Evolutionary conservation across 1,140 invertebrate genomes (phyloP).

Genomic region (Trissolcus basalis): DNA sequence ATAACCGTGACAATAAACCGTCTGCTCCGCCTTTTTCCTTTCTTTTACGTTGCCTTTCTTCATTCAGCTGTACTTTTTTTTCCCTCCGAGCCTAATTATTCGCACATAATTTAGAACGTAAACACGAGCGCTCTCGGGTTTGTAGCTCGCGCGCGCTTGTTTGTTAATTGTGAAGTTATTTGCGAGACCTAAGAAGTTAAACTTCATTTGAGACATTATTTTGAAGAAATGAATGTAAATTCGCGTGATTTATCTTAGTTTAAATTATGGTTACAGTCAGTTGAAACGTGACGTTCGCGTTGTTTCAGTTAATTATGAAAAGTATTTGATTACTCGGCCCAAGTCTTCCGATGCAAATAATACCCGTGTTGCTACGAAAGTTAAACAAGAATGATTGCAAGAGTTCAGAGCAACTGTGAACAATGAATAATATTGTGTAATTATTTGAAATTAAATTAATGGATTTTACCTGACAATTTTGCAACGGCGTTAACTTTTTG

Average conservation of each 20-base stretch:
- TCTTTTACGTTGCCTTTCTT: neutral
- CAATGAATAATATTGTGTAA: neutral
- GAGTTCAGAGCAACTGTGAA: neutral
- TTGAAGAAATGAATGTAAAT: constrained; percentile 42
- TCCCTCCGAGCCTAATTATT: constrained; percentile 35
- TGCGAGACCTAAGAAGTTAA: constrained; percentile 33
- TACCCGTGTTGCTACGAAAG: constrained; percentile 8
- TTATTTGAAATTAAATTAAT: neutral
- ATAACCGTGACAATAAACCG: no score
- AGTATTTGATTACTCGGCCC: constrained; percentile 26
- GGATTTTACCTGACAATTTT: no score
- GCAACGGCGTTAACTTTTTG: no score
- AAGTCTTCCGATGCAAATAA: constrained; percentile 16
- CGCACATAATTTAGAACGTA: constrained; percentile 32
- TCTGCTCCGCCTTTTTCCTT: neutral
- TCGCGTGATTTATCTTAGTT: constrained; percentile 38
- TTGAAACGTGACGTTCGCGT: constrained; percentile 24
- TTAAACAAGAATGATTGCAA: constrained; percentile 16
- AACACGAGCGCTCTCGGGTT: constrained; percentile 7
- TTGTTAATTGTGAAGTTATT: constrained; percentile 46
- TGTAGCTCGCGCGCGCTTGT: constrained; percentile 8
- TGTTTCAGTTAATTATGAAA: constrained; percentile 35
- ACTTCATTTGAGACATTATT: constrained; percentile 37
- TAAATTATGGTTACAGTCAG: constrained; percentile 26
- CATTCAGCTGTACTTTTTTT: constrained; percentile 1